Evolutionary conservation across 1,140 invertebrate genomes (phyloP).

Genomic region (Rhyacophila brunnea): DNA sequence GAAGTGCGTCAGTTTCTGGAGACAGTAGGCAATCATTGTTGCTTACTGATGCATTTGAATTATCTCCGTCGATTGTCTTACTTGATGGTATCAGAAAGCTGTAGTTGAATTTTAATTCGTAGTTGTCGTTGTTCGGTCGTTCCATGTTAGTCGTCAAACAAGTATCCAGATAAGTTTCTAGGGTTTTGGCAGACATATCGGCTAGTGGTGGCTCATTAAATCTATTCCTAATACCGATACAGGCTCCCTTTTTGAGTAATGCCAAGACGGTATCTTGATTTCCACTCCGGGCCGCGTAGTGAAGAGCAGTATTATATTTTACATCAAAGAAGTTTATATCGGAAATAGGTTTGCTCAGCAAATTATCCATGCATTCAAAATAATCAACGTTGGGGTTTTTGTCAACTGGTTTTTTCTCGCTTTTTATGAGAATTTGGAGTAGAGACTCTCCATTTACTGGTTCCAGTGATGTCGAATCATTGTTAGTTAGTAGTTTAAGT

Average conservation of each 20-base stretch:
- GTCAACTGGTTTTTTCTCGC: conserved; percentile 51
- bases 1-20: conserved; percentile 63
- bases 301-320: conserved; percentile 74
- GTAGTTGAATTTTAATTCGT: conserved; percentile 71
- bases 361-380: conserved; percentile 56
- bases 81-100: conserved; percentile 64
- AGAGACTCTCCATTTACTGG: conserved; percentile 50
- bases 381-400: conserved; percentile 47
- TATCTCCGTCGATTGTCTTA: conserved; percentile 45
- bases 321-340: conserved; percentile 68
- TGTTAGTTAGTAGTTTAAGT: conserved; percentile 58
- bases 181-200: conserved; percentile 62
- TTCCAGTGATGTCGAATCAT: conserved; percentile 50
- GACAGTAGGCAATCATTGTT: conserved; percentile 46
- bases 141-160: conserved; percentile 64
- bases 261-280: conserved; percentile 59
- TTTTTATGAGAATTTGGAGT: conserved; percentile 58
- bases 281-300: conserved; percentile 75
- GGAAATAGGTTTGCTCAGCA: conserved; percentile 52
- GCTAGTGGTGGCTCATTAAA: conserved; percentile 68
- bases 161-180: conserved; percentile 69
- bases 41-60: conserved; percentile 45
- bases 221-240: conserved; percentile 65
- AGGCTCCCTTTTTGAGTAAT: conserved; percentile 68
- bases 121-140: conserved; percentile 60